Percentiles rank a stretch among this genome's conserved stretches.
These are phyloP conservation scores for Aproaerema taeniolella DNA, from an alignment of 2,888 invertebrate genomes.

Conservation along the genomic window DNA sequence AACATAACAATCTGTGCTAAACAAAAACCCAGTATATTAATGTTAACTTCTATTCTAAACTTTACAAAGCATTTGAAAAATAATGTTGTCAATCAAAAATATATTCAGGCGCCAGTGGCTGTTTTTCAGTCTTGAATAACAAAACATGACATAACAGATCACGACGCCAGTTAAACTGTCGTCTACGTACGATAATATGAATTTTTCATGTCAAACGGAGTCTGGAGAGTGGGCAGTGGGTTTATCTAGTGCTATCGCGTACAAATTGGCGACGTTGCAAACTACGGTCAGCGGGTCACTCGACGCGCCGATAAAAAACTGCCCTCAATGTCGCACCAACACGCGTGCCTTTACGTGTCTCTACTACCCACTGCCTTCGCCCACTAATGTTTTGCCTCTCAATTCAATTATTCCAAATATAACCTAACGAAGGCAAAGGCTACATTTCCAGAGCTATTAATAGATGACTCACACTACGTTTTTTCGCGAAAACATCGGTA, in stretches of 20 bases:
- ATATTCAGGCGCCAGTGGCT: no score
- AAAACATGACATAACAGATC: slow-evolving; percentile 2
- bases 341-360: background rate
- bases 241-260: slow-evolving; percentile 38
- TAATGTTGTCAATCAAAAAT: no score
- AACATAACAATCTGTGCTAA: no score
- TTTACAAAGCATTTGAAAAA: no score
- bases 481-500: no score
- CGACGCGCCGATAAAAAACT: slow-evolving; percentile 42
- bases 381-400: background rate
- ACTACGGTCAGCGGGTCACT: slow-evolving; percentile 46
- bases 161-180: slow-evolving; percentile 7
- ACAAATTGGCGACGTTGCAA: slow-evolving; percentile 53
- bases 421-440: no score
- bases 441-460: no score
- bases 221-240: slow-evolving; percentile 24
- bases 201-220: slow-evolving; percentile 26
- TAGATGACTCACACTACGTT: no score
- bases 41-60: no score
- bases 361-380: background rate
- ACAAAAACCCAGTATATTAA: no score
- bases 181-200: slow-evolving; percentile 18
- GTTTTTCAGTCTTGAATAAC: no score
- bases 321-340: slow-evolving; percentile 22
- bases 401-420: background rate